phyloP scores from a whole-genome alignment of 2,888 invertebrate species.

The Molanna angustata region DNA sequence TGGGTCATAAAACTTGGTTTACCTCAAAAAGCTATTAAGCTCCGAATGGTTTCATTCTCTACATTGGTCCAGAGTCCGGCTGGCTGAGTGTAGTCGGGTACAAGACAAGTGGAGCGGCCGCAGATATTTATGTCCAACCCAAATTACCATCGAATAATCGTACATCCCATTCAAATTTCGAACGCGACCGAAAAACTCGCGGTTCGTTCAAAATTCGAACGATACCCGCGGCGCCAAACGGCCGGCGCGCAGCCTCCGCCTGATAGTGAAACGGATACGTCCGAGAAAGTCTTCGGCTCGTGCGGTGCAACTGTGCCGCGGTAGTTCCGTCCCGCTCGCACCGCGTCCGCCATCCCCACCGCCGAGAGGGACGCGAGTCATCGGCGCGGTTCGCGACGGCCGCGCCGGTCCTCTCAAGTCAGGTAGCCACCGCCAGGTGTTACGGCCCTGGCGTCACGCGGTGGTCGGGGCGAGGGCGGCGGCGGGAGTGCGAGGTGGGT shows the following conservation, averaged over 20 bases:
- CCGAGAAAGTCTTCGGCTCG: conserved; percentile 22
- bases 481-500: conserved; percentile 10
- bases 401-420: conserved; percentile 7
- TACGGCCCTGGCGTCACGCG: conserved; percentile 8
- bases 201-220: conserved; percentile 10
- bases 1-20: no score
- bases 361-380: not conserved
- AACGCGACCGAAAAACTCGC: conserved; percentile 10
- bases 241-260: conserved; percentile 38
- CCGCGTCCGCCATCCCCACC: not conserved
- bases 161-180: conserved; percentile 7
- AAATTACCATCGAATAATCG: no score
- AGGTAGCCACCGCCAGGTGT: conserved; percentile 26
- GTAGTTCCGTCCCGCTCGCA: not conserved
- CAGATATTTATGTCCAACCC: no score
- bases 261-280: conserved; percentile 24
- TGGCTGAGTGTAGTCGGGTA: no score
- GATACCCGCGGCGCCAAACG: conserved; percentile 36
- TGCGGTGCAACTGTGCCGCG: not conserved
- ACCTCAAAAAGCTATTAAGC: no score
- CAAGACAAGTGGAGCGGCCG: no score
- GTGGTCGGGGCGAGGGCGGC: conserved; percentile 8
- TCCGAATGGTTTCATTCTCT: no score
- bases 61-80: no score
- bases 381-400: not conserved